Percentiles rank a stretch among this genome's conserved stretches.
Evolutionary conservation across 2,797 vertebrate species (phyloP).

Genomic region (Champsocephalus gunnari): DNA sequence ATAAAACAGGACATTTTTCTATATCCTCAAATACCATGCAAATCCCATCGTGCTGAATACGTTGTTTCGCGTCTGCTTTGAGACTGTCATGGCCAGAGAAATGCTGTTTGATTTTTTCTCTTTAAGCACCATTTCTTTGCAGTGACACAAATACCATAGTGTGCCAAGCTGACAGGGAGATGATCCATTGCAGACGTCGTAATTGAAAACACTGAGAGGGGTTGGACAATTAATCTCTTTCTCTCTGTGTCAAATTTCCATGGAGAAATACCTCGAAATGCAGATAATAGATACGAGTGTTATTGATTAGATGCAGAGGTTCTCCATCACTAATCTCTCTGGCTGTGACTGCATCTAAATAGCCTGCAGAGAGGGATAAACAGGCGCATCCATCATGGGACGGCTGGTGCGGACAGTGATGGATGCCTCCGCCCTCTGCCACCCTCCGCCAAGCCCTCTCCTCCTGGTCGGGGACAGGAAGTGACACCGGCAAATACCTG

Average conservation of each 20-base stretch:
- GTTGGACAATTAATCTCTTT: constrained; percentile 73
- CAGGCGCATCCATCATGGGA: constrained; percentile 83
- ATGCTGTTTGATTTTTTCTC: constrained; percentile 42
- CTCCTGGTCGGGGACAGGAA: constrained; percentile 70
- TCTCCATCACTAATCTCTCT: constrained; percentile 81
- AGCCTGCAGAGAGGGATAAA: constrained; percentile 84
- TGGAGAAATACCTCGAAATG: constrained; percentile 70
- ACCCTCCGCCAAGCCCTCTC: constrained; percentile 56
- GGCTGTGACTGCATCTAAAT: constrained; percentile 84
- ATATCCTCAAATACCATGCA: constrained; percentile 54
- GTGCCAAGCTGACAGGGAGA: constrained; percentile 68
- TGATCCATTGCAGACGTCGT: constrained; percentile 74
- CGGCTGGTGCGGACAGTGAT: constrained; percentile 75
- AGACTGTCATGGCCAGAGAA: constrained; percentile 44
- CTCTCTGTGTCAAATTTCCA: constrained; percentile 63
- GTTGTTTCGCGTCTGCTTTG: constrained; percentile 53
- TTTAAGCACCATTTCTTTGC: constrained; percentile 59
- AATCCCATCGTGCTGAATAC: constrained; percentile 44
- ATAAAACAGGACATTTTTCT: constrained; percentile 53
- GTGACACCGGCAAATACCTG: constrained; percentile 71
- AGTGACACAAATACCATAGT: constrained; percentile 63
- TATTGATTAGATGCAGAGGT: constrained; percentile 79
- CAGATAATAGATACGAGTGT: constrained; percentile 76
- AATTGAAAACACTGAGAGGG: constrained; percentile 77
- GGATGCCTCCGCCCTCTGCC: constrained; percentile 70